These are phyloP conservation scores for Sminthurides bifidus DNA, from an alignment of 1,140 invertebrate species.

Conservation along the genomic window DNA sequence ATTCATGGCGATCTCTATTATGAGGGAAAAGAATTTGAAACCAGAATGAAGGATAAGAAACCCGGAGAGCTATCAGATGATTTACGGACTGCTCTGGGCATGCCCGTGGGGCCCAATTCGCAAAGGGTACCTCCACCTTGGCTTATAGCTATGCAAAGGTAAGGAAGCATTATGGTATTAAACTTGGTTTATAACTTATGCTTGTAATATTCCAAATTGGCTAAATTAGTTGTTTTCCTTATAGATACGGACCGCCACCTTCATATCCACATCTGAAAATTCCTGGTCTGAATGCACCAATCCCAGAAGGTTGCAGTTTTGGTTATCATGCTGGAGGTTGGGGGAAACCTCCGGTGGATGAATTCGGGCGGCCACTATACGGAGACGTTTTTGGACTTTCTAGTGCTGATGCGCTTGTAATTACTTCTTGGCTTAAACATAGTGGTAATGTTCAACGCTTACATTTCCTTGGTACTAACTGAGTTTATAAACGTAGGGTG, in stretches of 20 bases:
- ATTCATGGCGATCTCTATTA: conserved; percentile 99
- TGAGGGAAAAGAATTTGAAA: conserved; percentile 99
- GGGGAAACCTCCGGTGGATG: conserved; percentile 99
- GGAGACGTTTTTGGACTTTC: conserved; percentile 91
- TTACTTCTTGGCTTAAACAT: conserved; percentile 18
- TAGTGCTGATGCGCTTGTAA: conserved; percentile 50
- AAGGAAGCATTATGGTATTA: conserved; percentile 4
- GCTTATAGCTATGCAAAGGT: conserved; percentile 97
- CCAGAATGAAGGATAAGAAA: conserved; percentile 88
- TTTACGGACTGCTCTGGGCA: conserved; percentile 87
- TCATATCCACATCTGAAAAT: conserved; percentile 99
- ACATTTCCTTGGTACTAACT: background rate
- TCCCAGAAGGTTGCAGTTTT: conserved; percentile 92
- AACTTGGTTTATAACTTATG: background rate
- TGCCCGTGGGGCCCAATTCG: conserved; percentile 88
- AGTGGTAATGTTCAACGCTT: background rate
- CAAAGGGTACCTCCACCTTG: conserved; percentile 91
- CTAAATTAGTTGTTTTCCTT: background rate
- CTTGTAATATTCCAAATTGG: background rate
- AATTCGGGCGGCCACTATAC: conserved; percentile 92
- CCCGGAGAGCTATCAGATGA: conserved; percentile 95
- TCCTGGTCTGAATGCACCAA: conserved; percentile 81
- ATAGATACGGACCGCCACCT: conserved; percentile 86
- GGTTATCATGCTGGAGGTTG: conserved; percentile 98
- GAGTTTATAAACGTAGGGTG: conserved; percentile 2